Evolutionary conservation across 2,888 invertebrate species (phyloP), one percentile per base, ranked within the genome.

Genomic region (Pristionchus maxplancki): DNA sequence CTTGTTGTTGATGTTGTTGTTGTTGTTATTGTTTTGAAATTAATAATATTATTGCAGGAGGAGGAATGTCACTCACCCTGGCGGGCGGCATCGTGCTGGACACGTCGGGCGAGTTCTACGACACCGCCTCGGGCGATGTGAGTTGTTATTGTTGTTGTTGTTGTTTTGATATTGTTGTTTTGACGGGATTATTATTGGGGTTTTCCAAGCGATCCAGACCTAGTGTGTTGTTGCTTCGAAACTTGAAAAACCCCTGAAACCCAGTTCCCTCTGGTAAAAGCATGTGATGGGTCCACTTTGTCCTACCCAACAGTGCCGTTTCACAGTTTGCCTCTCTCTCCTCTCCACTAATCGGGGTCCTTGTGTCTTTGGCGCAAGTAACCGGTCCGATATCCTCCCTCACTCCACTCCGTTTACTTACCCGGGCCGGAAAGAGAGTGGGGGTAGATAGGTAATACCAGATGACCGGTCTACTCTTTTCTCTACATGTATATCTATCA

Each of bases 31-130:
- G 53, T 24, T 24, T 58, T 58, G 53, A 58, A 20, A 17, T 6
- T 24, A 4, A 58, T 58, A 17, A 4, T 58, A 20, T 58, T 58
- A 58, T 58, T 58, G 20, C n/a, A 24, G 58, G n/a, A 62, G 37
- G 74, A 74, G 74, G 74, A 78, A 78, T 78, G 78, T 78, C 78
- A 28, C 78, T 78, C 78, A 78, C 78, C 11, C n/a, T 82, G 13
- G 37, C 85, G 20, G 64, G 44, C 24, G 85, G 58, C 62, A 85
- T 85, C 37, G 48, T 64, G 62, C 85, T 85, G 24, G 85, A 85
- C 44, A 85, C 85, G 40, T 85, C 85, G 40, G 85, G 85, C 40
- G 85, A 85, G 64, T 85, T 85, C 85, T 85, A 85, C 85, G 85
- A 85, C 62, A 85, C 85, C n/a, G 64, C 58, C 62, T 85, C 85